Percentiles rank a stretch among this genome's conserved stretches.
Conservation (phyloP, 1,140 invertebrate species). For the Drosophila mauritiana region DNA sequence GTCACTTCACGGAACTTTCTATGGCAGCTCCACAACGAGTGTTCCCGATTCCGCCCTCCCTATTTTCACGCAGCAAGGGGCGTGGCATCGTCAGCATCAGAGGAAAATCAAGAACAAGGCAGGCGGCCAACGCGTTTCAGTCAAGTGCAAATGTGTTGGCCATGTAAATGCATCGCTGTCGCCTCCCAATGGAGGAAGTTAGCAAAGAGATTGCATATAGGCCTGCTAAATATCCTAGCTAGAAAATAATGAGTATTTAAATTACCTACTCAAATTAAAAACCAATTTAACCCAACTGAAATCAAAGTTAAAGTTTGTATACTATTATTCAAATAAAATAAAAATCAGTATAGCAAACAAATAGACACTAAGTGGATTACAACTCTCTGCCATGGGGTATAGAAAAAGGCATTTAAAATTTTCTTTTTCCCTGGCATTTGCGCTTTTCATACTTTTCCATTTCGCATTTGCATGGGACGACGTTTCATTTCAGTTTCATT, state of each 20-base stretch:
- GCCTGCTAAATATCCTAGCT: background rate
- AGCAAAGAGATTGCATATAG: background rate
- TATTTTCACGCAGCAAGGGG: background rate
- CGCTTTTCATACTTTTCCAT: conserved; percentile 72
- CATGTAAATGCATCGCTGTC: background rate
- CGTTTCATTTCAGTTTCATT: conserved; percentile 64
- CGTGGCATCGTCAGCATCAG: conserved; percentile 7
- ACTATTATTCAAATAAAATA: too few species aligned
- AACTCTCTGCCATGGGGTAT: conserved; percentile 1
- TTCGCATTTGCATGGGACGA: conserved; percentile 64
- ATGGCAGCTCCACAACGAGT: conserved; percentile 8
- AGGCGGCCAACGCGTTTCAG: conserved; percentile 35
- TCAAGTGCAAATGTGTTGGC: conserved; percentile 55
- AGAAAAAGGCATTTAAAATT: conserved; percentile 62
- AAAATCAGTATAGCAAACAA: background rate
- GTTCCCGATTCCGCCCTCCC: background rate
- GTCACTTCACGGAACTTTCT: conserved; percentile 50
- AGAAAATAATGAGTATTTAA: background rate
- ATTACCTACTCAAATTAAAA: too few species aligned
- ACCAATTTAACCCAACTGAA: too few species aligned
- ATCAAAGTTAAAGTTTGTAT: too few species aligned
- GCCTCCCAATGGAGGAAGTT: conserved; percentile 14
- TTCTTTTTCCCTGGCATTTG: conserved; percentile 49
- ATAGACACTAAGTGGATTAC: background rate
- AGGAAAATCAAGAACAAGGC: conserved; percentile 51